Conservation (phyloP, 2,113 vertebrate species). For the Marmota monax region DNA sequence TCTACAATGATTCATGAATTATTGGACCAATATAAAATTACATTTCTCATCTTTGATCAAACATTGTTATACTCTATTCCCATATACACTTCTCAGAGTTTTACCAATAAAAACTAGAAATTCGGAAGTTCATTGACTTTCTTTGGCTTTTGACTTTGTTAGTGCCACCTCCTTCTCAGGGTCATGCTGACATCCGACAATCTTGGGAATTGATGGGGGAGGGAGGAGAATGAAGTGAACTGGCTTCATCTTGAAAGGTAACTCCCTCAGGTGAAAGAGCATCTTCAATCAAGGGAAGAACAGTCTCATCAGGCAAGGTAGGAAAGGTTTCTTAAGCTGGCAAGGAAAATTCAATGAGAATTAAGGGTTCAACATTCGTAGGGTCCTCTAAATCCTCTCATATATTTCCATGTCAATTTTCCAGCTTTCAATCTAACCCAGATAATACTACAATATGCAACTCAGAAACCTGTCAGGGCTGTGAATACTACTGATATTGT, state of each 20-base stretch:
- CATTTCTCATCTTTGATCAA: conserved; percentile 37
- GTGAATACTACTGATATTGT: conserved; percentile 42
- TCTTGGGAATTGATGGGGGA: background rate
- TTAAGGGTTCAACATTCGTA: conserved; percentile 39
- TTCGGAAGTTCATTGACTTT: conserved; percentile 4
- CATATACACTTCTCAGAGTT: background rate
- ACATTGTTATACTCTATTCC: conserved; percentile 3
- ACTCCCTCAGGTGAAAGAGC: background rate
- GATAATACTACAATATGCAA: conserved; percentile 61
- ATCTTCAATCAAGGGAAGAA: conserved; percentile 58
- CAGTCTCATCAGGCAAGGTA: conserved; percentile 59
- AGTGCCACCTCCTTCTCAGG: background rate
- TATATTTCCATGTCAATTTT: conserved; percentile 61
- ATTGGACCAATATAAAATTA: conserved; percentile 34
- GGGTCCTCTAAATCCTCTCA: conserved; percentile 61
- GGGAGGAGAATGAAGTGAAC: background rate
- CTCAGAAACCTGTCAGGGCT: conserved; percentile 51
- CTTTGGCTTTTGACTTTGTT: conserved; percentile 55
- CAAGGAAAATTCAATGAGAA: conserved; percentile 43
- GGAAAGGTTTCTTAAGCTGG: conserved; percentile 42
- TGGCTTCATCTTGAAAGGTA: conserved; percentile 1
- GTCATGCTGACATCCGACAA: conserved; percentile 18
- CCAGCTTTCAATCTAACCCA: conserved; percentile 43
- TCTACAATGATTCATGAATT: conserved; percentile 38
- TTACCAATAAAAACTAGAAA: conserved; percentile 28